A percentile compares a stretch with the other conserved stretches of the same genome.
Conservation (phyloP, 1,140 invertebrate genomes). For the Drosophila elegans region DNA sequence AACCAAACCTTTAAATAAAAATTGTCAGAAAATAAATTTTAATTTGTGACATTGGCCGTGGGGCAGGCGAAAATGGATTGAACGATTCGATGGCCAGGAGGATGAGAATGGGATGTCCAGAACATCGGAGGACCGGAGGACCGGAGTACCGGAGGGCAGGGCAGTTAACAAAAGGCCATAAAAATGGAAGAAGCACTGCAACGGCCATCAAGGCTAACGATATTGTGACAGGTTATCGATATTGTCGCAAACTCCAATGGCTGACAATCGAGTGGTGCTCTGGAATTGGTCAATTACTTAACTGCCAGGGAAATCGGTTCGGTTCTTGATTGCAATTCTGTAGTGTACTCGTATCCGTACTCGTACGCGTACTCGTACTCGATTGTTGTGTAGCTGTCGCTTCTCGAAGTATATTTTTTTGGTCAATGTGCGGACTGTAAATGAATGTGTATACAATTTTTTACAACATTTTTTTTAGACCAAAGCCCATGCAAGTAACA, state of each 20-base stretch:
- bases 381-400: slow-evolving; percentile 1
- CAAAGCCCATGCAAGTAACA: background rate
- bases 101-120: background rate
- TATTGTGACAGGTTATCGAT: slow-evolving; percentile 48
- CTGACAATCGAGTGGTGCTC: slow-evolving; percentile 33
- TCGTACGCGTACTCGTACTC: too few relatives aligned
- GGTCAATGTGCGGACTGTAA: background rate
- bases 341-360: background rate
- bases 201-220: slow-evolving; percentile 28
- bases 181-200: slow-evolving; percentile 7
- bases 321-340: slow-evolving; percentile 18
- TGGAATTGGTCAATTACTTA: slow-evolving; percentile 41
- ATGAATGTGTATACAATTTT: background rate
- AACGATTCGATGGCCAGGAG: slow-evolving; percentile 1
- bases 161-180: slow-evolving; percentile 16
- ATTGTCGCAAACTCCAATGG: slow-evolving; percentile 33
- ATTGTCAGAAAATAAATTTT: slow-evolving; percentile 56
- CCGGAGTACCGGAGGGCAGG: background rate
- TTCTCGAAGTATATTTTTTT: background rate
- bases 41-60: slow-evolving; percentile 42
- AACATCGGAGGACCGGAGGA: background rate
- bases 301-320: slow-evolving; percentile 26
- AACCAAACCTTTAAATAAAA: slow-evolving; percentile 54
- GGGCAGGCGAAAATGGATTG: slow-evolving; percentile 17
- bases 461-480: background rate